A percentile compares a stretch with the other conserved stretches of the same genome.
These are phyloP conservation scores for Nymphicus hollandicus DNA, from an alignment of 2,113 vertebrate genomes.

Conservation along the genomic window DNA sequence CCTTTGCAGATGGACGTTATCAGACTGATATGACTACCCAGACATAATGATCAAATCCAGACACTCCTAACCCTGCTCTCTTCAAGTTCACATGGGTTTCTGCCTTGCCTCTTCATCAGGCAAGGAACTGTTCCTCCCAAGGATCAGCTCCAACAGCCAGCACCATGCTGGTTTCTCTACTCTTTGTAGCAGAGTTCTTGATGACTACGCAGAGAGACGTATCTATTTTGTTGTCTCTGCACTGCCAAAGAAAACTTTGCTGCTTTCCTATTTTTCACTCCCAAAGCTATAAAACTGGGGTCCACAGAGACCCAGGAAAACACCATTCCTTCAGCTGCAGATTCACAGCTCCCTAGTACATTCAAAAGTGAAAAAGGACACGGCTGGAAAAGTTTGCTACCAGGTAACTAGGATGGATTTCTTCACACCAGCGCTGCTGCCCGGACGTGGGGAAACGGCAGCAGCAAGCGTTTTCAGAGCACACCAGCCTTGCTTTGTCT, in stretches of 20 bases:
- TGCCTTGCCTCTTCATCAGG: not conserved
- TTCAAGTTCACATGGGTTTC: not conserved
- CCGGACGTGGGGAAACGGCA: not conserved
- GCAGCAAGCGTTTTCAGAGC: not conserved
- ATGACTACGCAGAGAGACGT: not conserved
- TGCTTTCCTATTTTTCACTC: not conserved
- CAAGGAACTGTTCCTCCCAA: not conserved
- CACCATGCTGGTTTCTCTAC: not conserved
- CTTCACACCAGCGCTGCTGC: not conserved
- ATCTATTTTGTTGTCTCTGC: not conserved
- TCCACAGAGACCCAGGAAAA: not conserved
- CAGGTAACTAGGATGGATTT: not conserved
- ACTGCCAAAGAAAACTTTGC: not conserved
- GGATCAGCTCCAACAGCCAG: not conserved
- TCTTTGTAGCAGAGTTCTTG: not conserved
- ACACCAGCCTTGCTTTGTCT: slow-evolving; percentile 5
- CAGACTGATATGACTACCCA: not conserved
- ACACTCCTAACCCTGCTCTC: not conserved
- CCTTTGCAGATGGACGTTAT: not conserved
- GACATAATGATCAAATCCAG: not conserved
- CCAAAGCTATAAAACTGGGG: not conserved
- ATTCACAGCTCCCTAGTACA: not conserved
- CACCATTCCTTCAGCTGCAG: not conserved
- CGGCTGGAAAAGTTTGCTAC: not conserved
- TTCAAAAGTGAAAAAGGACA: not conserved